These are phyloP conservation scores for Zosterops lateralis DNA, from an alignment of 2,113 vertebrate species.

Conservation along the genomic window DNA sequence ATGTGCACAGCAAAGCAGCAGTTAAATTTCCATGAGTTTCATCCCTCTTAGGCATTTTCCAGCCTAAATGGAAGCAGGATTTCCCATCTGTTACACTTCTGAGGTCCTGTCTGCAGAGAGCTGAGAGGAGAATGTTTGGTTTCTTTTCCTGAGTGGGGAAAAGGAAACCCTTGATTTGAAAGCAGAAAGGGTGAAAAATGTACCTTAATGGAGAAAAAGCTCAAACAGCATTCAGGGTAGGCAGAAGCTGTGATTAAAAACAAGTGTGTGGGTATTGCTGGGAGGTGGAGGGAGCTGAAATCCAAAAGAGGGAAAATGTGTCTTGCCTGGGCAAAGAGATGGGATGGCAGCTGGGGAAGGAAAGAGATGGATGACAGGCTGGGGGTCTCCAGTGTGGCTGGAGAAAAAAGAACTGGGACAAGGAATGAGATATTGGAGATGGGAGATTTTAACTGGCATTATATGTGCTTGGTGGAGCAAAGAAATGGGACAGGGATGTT, in stretches of 20 bases:
- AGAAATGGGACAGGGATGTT: background rate
- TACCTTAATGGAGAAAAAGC: background rate
- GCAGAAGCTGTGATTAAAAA: background rate
- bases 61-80: background rate
- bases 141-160: background rate
- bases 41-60: background rate
- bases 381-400: background rate
- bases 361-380: background rate
- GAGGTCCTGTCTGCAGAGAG: background rate
- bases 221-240: background rate
- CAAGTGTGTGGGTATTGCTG: background rate
- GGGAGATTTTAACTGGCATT: background rate
- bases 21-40: background rate
- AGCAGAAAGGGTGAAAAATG: background rate
- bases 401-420: background rate
- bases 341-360: background rate
- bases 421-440: background rate
- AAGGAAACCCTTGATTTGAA: background rate
- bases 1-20: background rate
- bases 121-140: background rate
- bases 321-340: background rate
- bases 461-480: background rate
- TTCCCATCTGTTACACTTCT: background rate
- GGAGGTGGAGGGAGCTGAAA: background rate
- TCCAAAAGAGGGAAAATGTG: background rate